Evolutionary conservation across 1,140 invertebrate genomes (phyloP), one percentile per base, ranked within the genome.

Genomic region (Cylas formicarius): DNA sequence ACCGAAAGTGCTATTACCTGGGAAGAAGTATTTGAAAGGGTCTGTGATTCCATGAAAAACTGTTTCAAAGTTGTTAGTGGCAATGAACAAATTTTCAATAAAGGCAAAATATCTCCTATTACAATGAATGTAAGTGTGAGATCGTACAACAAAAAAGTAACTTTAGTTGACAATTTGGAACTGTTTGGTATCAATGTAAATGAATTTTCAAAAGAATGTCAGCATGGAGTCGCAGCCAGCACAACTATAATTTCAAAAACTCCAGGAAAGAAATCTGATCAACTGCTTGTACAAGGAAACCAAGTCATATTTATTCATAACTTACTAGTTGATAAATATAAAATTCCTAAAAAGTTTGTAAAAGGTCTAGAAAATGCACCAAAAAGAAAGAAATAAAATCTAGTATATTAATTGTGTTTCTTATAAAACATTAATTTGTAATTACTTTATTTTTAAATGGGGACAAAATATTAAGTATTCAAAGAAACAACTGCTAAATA

Each of bases 241-340:
- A 85, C 88, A 37, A 84, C 81, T 24, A 80, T 92, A 17, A 82
- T 77, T n/a, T 24, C 38, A 22, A 75, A 79, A 37, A 64, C 81
- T 21, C 76, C 82, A 10, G 82, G 82, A 26, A 80, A 82, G 49
- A 86, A 83, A 60, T 75, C 71, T 26, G 78, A 81, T 34, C 84
- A 91, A 65, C 76, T 96, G 11, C 72, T 90, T 56, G 78, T 94
- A 21, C 90, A 95, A 72, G 90, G 91, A 37, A 92, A 94, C 70
- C 90, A 94, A 75, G 80, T 93, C 44, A 64, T 73, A 38, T 86
- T 84, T 58, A 72, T 90, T 2, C 74, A 74, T 45, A 83, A 84
- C 61, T 65, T 89, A 36, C 69, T 90, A 5, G 75, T 74, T 72
- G 75, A 76, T 43, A 76, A 76, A 60, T 82, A 82, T 50, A 74